Conservation (phyloP, 2,113 vertebrate species). For the Nibea albiflora region DNA sequence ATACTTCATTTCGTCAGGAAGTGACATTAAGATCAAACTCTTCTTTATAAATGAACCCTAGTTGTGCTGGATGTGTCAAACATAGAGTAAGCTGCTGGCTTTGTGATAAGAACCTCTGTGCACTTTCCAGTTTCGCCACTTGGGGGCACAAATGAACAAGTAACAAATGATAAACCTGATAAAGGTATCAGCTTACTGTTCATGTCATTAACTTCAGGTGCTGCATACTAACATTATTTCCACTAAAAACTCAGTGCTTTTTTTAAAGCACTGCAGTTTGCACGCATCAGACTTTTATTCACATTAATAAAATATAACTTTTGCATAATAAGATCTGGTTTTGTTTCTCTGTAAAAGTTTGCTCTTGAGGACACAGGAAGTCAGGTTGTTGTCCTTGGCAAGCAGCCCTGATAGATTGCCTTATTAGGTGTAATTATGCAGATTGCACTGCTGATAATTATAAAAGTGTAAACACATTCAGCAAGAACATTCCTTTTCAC, state of each 20-base stretch:
- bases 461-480: slow-evolving; percentile 74
- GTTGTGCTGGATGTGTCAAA: slow-evolving; percentile 1
- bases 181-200: slow-evolving; percentile 49
- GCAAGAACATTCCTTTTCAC: slow-evolving; percentile 67
- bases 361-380: slow-evolving; percentile 48
- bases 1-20: too few species aligned
- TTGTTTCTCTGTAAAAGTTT: slow-evolving; percentile 42
- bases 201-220: slow-evolving; percentile 54
- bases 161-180: slow-evolving; percentile 50
- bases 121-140: slow-evolving; percentile 69
- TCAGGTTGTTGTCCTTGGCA: slow-evolving; percentile 70
- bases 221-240: slow-evolving; percentile 37
- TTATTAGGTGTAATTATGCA: slow-evolving; percentile 79
- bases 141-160: slow-evolving; percentile 82
- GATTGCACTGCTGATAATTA: slow-evolving; percentile 75
- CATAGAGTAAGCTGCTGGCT: not conserved
- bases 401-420: slow-evolving; percentile 71
- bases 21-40: too few species aligned
- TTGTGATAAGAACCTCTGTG: slow-evolving; percentile 10
- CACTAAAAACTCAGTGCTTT: slow-evolving; percentile 1
- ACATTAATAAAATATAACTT: not conserved
- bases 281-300: not conserved
- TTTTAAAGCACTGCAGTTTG: not conserved
- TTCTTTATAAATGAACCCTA: too few species aligned
- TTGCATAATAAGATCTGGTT: not conserved